Evolutionary conservation across 2,113 vertebrate species (phyloP), one percentile per base, ranked within the genome.

Genomic region (Ovibos moschatus): DNA sequence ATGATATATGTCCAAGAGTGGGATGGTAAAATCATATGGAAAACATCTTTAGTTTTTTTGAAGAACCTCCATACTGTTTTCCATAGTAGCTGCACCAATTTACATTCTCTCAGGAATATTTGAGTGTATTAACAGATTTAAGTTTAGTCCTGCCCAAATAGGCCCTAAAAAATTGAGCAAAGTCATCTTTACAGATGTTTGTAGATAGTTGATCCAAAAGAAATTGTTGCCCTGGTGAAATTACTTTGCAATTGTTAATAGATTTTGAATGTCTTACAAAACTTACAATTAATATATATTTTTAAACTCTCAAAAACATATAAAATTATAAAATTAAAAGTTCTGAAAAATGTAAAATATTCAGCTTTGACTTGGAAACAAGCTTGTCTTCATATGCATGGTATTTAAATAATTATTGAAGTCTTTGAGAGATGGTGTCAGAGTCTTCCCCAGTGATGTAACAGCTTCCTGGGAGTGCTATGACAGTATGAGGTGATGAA

Each of bases 401-500:
- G 15, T 93, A 91, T 97, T 97, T 95, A 13, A 57, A 82, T 91
- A 95, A 94, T 82, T 53, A 78, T 85, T n/a, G 6, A 85, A 51
- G 25, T 74, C 71, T 83, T 51, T 82, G 89, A 89, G 82, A 67
- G 62, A 21, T 62, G 40, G 36, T 40, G 9, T 64, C 17, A 45
- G 90, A 60, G 17, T 53, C n/a, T 5, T 96, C 50, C 30, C 7
- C 64, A 67, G 27, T 60, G 58, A 81, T 91, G 27, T 64, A 89
- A 92, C 62, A 90, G 53, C 79, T 95, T 97, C 81, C 11, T 58
- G 27, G 40, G 16, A 55, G 47, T 81, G 10, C n/a, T 64, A 21
- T 81, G 47, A 91, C 1, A 45, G 57, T n/a, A 7, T 51, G 45
- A 25, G 15, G 7, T 78, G 7, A 19, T 57, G 51, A 89, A 62